These are phyloP conservation scores for Dynastes hyllus DNA, from an alignment of 2,888 invertebrate genomes.

Conservation along the genomic window DNA sequence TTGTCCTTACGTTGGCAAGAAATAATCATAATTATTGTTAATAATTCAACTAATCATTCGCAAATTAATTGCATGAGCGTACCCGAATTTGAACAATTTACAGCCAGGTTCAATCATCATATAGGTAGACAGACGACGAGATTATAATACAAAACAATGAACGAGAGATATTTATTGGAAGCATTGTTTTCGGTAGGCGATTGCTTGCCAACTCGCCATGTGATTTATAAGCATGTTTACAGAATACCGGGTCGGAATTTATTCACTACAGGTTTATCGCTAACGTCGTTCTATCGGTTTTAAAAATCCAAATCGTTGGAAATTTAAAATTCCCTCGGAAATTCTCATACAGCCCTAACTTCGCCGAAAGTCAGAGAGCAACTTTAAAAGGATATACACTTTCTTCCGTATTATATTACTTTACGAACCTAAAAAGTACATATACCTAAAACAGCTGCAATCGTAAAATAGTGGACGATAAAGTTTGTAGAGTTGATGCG, in stretches of 20 bases:
- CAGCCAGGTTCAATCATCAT: background rate
- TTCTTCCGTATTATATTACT: constrained; percentile 1
- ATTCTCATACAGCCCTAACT: background rate
- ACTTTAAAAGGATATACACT: background rate
- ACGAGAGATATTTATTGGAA: constrained; percentile 25
- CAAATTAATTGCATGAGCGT: no score
- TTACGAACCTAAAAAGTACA: no score
- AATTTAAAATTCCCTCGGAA: background rate
- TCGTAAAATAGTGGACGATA: no score
- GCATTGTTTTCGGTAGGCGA: constrained; percentile 34
- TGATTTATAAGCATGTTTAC: constrained; percentile 44
- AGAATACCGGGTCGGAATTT: constrained; percentile 22
- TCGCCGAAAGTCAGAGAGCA: background rate
- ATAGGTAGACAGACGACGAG: background rate
- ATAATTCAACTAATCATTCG: no score
- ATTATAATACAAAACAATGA: constrained; percentile 36
- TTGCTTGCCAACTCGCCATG: constrained; percentile 32
- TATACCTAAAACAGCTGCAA: no score
- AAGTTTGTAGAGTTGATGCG: no score
- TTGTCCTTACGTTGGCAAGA: no score
- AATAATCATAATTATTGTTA: no score
- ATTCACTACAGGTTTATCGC: constrained; percentile 39
- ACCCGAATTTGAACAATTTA: background rate
- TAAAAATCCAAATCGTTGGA: background rate
- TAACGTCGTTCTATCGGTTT: constrained; percentile 26